Evolutionary conservation across 1,140 invertebrate genomes (phyloP), one percentile per base, ranked within the genome.

Genomic region (Sycophaga agraensis): DNA sequence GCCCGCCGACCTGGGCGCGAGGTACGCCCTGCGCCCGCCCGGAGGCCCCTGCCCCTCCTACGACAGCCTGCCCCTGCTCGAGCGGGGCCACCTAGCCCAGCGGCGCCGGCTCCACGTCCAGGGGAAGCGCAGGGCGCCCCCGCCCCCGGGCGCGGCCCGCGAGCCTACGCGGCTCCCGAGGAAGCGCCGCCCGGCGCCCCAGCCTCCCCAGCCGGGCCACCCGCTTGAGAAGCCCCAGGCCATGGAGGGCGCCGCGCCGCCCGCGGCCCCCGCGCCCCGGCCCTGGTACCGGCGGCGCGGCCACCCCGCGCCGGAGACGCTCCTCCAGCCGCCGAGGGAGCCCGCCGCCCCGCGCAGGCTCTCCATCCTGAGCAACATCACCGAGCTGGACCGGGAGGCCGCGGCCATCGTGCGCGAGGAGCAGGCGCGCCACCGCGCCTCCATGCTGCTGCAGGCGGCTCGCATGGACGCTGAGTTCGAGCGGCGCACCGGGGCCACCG

Each of bases 381-480:
- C 89, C 70, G 89, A 91, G 70, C 76, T 92, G 21, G 90, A 93
- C 73, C 83, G 87, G 68, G 89, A 92, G 78, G 90, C 90, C 1
- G 84, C 86, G 0, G 87, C 89, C 71, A 90, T 92, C 59, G 84
- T 92, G 26, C 84, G 86, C 57, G 81, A 84, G 66, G 83, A 85
- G 63, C 80, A 83, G 58, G 82, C 77, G 17, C 74, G 71, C 28
- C 74, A 69, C 28, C 69, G 72, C 59, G 74, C 67, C 16, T 74
- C 67, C 21, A 72, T 69, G 74, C 55, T 71, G 53, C 64, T 68
- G 37, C 81, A 70, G 59, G 73, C 72, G 50, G 78, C 62, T 37
- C 73, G 57, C 9, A 1, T 71, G 68, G 74, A 67, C n/a, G 66
- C 71, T 9, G 68, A 77, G 17, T 73, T 78, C 24, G 75, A 78